Base-by-base conservation (phyloP, 2,113 vertebrate genomes). In the Haemorhous mexicanus region DNA sequence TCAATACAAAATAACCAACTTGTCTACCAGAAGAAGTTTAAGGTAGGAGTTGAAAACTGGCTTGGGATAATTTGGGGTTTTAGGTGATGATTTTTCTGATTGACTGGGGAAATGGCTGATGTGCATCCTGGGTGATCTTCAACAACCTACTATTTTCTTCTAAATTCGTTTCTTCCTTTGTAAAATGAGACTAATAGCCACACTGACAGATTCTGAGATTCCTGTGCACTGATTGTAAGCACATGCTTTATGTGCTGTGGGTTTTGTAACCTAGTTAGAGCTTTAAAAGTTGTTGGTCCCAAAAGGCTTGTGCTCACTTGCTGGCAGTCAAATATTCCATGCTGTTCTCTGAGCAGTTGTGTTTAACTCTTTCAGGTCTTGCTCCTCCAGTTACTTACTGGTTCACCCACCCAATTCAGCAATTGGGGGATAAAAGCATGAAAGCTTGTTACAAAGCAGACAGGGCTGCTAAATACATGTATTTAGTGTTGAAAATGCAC, bases 1-100 rank as follows among this genome's bases (percentile, higher is more conserved):
- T 99, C 99, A 70, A 99, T 99, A 98, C 99, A 99, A 96, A 99
- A 99, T 97, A 99, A 99, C 98, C 99, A 99, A 95, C 98, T 99
- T 66, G 99, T 99, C 91, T 99, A 99, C 97, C 99, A 99, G 98
- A 99, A 99, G 98, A 99, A 99, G 92, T 99, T 99, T 96, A 99
- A 99, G 99, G 99, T 99, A 97, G 76, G 98, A 96, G n/a, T 84
- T 14, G 7, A 66, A 77, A 88, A n/a, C 32, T 59, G 52, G 1
- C 41, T 50, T 59, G 79, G 76, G 39, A 3, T 30, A 27, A 14
- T 67, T 58, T 1, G 44, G 63, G 43, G 35, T 41, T 46, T 46
- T 32, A 72, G 23, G 59, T 56, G 63, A 30, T 43, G 32, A 20
- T 85, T 75, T 92, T 90, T 18, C 63, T 44, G 21, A 6, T 4